Conservation (phyloP, 2,797 vertebrate species). For the Coendou prehensilis region DNA sequence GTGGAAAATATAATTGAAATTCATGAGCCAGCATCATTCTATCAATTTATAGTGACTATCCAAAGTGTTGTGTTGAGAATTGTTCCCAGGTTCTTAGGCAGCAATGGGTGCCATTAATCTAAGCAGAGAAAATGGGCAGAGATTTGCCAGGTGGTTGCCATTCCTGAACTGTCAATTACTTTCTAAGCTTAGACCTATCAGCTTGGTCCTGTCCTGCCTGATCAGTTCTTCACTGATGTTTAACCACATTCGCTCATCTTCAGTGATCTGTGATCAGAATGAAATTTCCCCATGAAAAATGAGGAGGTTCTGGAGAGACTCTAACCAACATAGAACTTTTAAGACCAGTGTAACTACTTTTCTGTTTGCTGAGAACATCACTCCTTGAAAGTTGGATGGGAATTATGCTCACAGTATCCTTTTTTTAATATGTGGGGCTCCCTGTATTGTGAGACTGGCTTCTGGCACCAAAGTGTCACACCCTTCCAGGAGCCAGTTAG, state of each 20-base stretch:
- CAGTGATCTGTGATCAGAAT: neutral
- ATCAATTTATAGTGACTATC: constrained; percentile 5
- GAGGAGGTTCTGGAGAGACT: neutral
- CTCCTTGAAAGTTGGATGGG: neutral
- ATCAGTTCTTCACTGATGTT: constrained; percentile 21
- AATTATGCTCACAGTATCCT: neutral
- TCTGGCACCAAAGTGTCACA: neutral
- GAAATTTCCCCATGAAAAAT: neutral
- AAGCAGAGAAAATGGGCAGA: constrained; percentile 14
- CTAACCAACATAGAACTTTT: neutral
- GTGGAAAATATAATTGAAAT: constrained; percentile 33
- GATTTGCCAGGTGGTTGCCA: neutral
- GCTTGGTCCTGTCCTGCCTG: neutral
- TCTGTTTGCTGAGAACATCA: neutral
- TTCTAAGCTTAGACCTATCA: neutral
- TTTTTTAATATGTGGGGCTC: neutral
- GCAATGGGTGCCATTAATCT: neutral
- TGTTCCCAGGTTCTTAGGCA: neutral
- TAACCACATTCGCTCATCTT: constrained; percentile 21
- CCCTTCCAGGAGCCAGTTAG: neutral
- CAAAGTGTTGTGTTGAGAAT: constrained; percentile 11
- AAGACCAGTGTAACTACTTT: neutral
- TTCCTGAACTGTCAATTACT: neutral
- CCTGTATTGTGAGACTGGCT: neutral
- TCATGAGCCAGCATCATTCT: neutral